A percentile compares a stretch with the other conserved stretches of the same genome.
phyloP scores from a whole-genome alignment of 2,888 invertebrate genomes.

The Drosophila tripunctata region DNA sequence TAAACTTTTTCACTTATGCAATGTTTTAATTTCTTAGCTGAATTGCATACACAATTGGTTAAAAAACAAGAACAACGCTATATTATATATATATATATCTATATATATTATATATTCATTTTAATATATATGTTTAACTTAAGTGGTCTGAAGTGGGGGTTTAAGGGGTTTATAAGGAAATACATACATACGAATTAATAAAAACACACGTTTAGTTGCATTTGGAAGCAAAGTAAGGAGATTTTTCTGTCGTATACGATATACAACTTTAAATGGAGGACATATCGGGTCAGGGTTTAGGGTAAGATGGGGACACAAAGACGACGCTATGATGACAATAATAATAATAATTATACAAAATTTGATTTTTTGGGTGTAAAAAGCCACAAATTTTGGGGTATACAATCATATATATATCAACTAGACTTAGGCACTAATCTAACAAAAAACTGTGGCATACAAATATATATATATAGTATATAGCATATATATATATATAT shows the following conservation, averaged over 20 bases:
- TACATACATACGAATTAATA: conserved; percentile 40
- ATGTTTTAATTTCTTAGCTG: conserved; percentile 68
- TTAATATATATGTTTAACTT: conserved; percentile 49
- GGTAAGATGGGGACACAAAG: conserved; percentile 23
- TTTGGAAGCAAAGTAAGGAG: conserved; percentile 36
- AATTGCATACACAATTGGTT: conserved; percentile 66
- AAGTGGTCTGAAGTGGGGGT: conserved; percentile 55
- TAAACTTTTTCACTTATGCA: conserved; percentile 75
- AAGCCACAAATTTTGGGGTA: conserved; percentile 70
- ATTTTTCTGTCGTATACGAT: conserved; percentile 22
- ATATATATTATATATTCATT: conserved; percentile 15
- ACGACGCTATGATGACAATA: too few relatives aligned
- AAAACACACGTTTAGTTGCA: conserved; percentile 26
- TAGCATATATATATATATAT: not conserved
- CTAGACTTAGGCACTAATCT: conserved; percentile 77
- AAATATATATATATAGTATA: not conserved
- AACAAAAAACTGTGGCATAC: conserved; percentile 68
- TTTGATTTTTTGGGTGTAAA: conserved; percentile 77
- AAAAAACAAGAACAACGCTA: conserved; percentile 72
- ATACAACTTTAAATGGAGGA: conserved; percentile 17
- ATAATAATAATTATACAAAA: conserved; percentile 53
- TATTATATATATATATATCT: conserved; percentile 21
- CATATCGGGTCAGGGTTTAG: too few relatives aligned
- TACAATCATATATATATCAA: conserved; percentile 43
- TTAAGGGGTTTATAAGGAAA: conserved; percentile 55